Conservation (phyloP, 1,140 invertebrate species). For the Ostrea denselamellosa region DNA sequence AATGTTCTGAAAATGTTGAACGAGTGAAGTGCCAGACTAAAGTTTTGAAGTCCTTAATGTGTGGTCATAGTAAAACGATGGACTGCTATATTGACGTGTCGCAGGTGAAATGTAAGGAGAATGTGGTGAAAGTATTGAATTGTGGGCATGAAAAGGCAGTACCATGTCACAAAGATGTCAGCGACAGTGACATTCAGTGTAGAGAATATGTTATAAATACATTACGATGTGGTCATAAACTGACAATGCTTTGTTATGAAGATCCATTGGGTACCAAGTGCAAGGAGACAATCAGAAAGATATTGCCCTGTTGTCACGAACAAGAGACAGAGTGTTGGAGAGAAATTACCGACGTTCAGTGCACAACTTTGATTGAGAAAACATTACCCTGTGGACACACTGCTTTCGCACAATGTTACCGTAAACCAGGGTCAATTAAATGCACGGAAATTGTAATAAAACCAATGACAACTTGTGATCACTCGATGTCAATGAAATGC, state of each 20-base stretch:
- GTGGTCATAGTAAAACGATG: conserved; percentile 48
- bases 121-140: not conserved
- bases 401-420: not conserved
- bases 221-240: not conserved
- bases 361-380: conserved; percentile 4
- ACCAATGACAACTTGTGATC: conserved; percentile 13
- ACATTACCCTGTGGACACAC: conserved; percentile 27
- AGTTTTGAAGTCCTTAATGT: not conserved
- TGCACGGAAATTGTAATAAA: conserved; percentile 26
- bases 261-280: not conserved
- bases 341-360: not conserved
- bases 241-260: not conserved
- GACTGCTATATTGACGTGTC: conserved; percentile 50
- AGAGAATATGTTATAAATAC: not conserved
- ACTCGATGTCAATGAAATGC: conserved; percentile 18
- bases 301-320: not conserved
- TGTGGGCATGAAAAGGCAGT: conserved; percentile 29
- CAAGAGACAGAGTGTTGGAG: conserved; percentile 5
- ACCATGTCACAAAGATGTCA: not conserved
- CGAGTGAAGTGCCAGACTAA: conserved; percentile 7
- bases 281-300: not conserved
- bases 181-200: not conserved
- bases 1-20: conserved; percentile 37
- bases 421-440: not conserved
- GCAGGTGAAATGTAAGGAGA: conserved; percentile 43